phyloP scores from a whole-genome alignment of 2,113 vertebrate species.

The Eidolon helvum region DNA sequence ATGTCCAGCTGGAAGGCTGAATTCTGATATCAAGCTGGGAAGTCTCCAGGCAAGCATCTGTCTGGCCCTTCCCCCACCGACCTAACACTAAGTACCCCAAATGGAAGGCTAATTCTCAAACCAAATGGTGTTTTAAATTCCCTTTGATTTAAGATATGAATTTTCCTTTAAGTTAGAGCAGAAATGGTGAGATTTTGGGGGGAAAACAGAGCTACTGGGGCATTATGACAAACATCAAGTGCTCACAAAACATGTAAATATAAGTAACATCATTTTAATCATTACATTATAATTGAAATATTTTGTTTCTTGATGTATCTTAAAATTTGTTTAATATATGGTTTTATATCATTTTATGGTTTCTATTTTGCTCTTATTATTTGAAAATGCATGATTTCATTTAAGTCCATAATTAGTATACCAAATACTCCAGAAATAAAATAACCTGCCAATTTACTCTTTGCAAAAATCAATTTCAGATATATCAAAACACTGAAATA shows the following conservation, averaged over 20 bases:
- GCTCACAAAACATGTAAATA: neutral
- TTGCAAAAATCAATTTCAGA: neutral
- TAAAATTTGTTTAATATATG: constrained; percentile 39
- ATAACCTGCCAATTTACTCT: constrained; percentile 44
- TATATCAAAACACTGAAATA: constrained; percentile 28
- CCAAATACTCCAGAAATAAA: neutral
- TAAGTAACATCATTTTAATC: neutral
- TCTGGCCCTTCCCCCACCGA: no score
- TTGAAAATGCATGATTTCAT: constrained; percentile 32
- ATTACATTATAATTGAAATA: neutral
- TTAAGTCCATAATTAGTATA: constrained; percentile 6
- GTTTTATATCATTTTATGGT: constrained; percentile 13
- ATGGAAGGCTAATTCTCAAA: neutral
- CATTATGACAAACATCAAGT: neutral
- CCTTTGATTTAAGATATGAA: neutral
- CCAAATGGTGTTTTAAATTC: constrained; percentile 4
- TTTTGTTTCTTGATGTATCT: constrained; percentile 5
- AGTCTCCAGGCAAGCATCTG: no score
- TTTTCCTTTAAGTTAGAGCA: neutral
- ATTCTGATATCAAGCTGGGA: no score
- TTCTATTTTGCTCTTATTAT: neutral
- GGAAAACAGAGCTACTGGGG: neutral
- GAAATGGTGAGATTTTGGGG: neutral
- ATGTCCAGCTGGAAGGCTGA: no score
- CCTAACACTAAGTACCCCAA: neutral